Percentiles rank a stretch among this genome's conserved stretches.
Evolutionary conservation across 2,888 invertebrate species (phyloP).

Genomic region (Chorisops tibialis): DNA sequence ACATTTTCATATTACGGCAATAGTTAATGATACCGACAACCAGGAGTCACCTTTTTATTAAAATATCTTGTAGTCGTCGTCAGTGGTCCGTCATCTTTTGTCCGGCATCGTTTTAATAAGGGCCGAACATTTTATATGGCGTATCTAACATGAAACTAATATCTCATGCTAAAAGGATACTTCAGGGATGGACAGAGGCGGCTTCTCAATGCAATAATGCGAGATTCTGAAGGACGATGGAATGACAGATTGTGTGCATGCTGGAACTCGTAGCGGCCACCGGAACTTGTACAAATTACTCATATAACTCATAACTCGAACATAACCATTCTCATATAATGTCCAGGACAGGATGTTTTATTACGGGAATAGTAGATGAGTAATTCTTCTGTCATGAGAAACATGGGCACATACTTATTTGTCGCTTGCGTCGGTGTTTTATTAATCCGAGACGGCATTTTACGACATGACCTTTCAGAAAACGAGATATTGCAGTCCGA

Average conservation of each 20-base stretch:
- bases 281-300: slow-evolving; percentile 31
- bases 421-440: background rate
- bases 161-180: slow-evolving; percentile 2
- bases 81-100: background rate
- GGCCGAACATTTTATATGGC: slow-evolving; percentile 24
- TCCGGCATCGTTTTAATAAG: slow-evolving; percentile 20
- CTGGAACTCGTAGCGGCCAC: slow-evolving; percentile 15
- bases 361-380: slow-evolving; percentile 23
- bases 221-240: slow-evolving; percentile 26
- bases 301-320: slow-evolving; percentile 31
- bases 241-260: slow-evolving; percentile 31
- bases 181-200: slow-evolving; percentile 1
- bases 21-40: no score
- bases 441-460: slow-evolving; percentile 1
- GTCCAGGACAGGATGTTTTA: slow-evolving; percentile 29
- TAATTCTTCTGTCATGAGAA: background rate
- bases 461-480: background rate
- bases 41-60: background rate
- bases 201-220: slow-evolving; percentile 27
- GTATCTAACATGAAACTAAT: slow-evolving; percentile 26
- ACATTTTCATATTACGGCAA: no score
- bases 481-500: background rate
- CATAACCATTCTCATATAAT: slow-evolving; percentile 27
- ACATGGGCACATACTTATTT: background rate
- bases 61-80: background rate